Percentiles rank a stretch among this genome's conserved stretches.
These are phyloP conservation scores for Ictalurus punctatus DNA, from an alignment of 2,113 vertebrate species.

Conservation along the genomic window DNA sequence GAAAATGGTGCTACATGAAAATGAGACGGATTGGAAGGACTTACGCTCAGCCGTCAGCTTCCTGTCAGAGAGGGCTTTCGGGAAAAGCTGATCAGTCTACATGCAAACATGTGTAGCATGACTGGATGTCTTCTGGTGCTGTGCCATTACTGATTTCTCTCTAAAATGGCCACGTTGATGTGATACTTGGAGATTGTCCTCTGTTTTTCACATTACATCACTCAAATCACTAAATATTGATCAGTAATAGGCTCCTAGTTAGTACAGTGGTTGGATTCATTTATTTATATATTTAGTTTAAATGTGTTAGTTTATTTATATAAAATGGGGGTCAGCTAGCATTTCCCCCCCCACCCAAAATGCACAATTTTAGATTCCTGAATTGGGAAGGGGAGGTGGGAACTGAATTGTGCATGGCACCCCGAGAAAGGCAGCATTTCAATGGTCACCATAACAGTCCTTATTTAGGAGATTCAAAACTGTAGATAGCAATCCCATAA, in stretches of 20 bases:
- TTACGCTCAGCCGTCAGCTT: background rate
- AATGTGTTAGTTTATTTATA: no score
- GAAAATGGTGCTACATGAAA: constrained; percentile 12
- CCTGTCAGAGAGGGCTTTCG: background rate
- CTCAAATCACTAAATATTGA: background rate
- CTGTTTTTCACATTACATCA: background rate
- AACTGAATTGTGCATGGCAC: background rate
- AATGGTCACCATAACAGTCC: background rate
- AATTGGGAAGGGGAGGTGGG: background rate
- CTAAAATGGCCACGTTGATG: background rate
- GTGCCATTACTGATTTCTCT: background rate
- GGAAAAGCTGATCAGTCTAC: background rate
- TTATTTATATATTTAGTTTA: no score
- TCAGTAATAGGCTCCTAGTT: background rate
- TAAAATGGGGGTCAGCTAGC: background rate
- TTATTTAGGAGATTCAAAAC: background rate
- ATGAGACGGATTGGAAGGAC: constrained; percentile 11
- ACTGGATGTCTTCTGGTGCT: background rate
- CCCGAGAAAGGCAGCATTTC: background rate
- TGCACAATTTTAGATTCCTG: background rate
- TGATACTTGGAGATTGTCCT: background rate
- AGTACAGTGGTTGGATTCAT: background rate
- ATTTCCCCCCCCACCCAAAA: background rate
- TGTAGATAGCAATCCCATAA: background rate
- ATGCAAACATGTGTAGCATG: background rate